Evolutionary conservation across 2,888 invertebrate species (phyloP).

Genomic region (Lasioglossum morio): DNA sequence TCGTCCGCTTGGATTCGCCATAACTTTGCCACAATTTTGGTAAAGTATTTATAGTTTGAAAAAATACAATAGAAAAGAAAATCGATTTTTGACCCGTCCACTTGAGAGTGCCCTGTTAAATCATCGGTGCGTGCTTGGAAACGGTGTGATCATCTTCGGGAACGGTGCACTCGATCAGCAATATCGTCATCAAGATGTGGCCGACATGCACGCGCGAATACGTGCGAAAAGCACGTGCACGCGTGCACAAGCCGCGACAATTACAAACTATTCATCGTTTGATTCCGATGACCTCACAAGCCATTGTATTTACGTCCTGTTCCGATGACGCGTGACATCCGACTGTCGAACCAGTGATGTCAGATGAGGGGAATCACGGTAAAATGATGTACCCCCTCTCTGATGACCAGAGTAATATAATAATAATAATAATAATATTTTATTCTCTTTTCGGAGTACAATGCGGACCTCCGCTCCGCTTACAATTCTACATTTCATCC

Average conservation of each 20-base stretch:
- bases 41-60: background rate
- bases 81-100: background rate
- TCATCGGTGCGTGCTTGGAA: constrained; percentile 51
- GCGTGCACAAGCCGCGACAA: constrained; percentile 22
- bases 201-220: background rate
- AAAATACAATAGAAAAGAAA: background rate
- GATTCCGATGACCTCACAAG: constrained; percentile 22
- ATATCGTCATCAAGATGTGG: background rate
- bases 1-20: too few relatives aligned
- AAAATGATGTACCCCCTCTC: too few relatives aligned
- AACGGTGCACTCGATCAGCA: background rate
- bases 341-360: background rate
- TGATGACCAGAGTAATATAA: too few relatives aligned
- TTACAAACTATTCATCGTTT: constrained; percentile 37
- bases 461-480: too few relatives aligned
- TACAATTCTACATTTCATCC: too few relatives aligned
- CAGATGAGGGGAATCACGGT: too few relatives aligned
- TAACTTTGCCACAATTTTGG: too few relatives aligned
- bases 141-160: constrained; percentile 21
- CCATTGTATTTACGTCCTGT: background rate
- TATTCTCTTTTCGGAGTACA: too few relatives aligned
- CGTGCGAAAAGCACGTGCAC: constrained; percentile 25
- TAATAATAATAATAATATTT: too few relatives aligned
- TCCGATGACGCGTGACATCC: background rate
- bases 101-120: constrained; percentile 19